Conservation (phyloP, 2,888 invertebrate genomes). For the Uloborus plumipes region DNA sequence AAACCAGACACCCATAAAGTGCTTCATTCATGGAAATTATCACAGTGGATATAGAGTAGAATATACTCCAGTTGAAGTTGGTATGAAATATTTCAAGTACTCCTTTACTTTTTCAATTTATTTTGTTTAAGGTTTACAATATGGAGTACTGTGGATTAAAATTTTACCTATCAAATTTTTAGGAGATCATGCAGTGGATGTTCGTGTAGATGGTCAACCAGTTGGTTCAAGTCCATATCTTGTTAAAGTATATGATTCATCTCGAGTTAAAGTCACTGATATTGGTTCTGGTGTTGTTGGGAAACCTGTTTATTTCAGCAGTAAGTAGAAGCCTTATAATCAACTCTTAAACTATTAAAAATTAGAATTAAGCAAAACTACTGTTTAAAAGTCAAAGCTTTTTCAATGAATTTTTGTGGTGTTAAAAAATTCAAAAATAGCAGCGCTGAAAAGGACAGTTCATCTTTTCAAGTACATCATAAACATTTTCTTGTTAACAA, state of each 20-base stretch:
- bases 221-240: conserved; percentile 87
- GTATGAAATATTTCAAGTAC: conserved; percentile 71
- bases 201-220: conserved; percentile 71
- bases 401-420: background rate
- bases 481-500: no score
- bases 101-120: background rate
- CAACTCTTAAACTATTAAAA: no score
- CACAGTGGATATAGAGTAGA: conserved; percentile 72
- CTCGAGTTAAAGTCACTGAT: conserved; percentile 93
- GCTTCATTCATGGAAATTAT: conserved; percentile 63
- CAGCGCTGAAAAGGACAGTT: no score
- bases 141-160: background rate
- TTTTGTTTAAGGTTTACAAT: background rate
- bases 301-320: conserved; percentile 93
- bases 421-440: no score
- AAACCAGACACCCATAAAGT: conserved; percentile 66
- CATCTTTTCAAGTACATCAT: no score
- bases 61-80: conserved; percentile 90
- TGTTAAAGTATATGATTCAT: conserved; percentile 95
- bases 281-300: conserved; percentile 92
- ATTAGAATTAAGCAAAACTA: no score
- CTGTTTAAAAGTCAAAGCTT: no score
- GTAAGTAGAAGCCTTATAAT: conserved; percentile 74
- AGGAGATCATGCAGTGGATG: conserved; percentile 93
- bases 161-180: background rate